phyloP scores from a whole-genome alignment of 1,140 invertebrate species.

The Drosophila sp. region DNA sequence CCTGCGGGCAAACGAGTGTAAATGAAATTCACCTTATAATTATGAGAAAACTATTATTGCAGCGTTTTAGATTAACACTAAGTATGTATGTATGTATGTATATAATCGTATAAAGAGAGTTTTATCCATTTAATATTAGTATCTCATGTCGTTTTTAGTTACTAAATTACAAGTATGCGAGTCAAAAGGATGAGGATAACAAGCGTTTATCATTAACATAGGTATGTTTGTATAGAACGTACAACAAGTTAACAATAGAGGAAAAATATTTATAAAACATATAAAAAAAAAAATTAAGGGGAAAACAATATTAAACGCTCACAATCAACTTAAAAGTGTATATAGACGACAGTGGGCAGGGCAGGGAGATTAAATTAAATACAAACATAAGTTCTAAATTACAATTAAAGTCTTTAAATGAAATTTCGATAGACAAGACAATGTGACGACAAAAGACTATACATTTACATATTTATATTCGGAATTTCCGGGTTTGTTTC shows the following conservation, averaged over 20 bases:
- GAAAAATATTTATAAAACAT: slow-evolving; percentile 32
- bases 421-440: slow-evolving; percentile 54
- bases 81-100: slow-evolving; percentile 35
- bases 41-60: slow-evolving; percentile 57
- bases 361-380: slow-evolving; percentile 50
- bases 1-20: slow-evolving; percentile 32
- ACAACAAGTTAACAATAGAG: slow-evolving; percentile 73
- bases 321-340: slow-evolving; percentile 52
- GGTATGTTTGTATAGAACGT: slow-evolving; percentile 49
- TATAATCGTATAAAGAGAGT: slow-evolving; percentile 50
- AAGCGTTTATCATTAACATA: slow-evolving; percentile 54
- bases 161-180: slow-evolving; percentile 68
- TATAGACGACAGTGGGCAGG: slow-evolving; percentile 40
- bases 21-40: slow-evolving; percentile 43
- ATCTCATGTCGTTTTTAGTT: slow-evolving; percentile 54
- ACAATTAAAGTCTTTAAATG: slow-evolving; percentile 71
- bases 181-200: slow-evolving; percentile 47
- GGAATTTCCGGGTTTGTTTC: slow-evolving; percentile 23
- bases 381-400: slow-evolving; percentile 43
- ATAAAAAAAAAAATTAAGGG: slow-evolving; percentile 38
- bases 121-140: slow-evolving; percentile 59
- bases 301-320: slow-evolving; percentile 19
- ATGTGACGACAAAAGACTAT: slow-evolving; percentile 21
- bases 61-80: slow-evolving; percentile 58
- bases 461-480: slow-evolving; percentile 29